Evolutionary conservation across 2,888 invertebrate genomes (phyloP).

Genomic region (Pseudoips prasinana): DNA sequence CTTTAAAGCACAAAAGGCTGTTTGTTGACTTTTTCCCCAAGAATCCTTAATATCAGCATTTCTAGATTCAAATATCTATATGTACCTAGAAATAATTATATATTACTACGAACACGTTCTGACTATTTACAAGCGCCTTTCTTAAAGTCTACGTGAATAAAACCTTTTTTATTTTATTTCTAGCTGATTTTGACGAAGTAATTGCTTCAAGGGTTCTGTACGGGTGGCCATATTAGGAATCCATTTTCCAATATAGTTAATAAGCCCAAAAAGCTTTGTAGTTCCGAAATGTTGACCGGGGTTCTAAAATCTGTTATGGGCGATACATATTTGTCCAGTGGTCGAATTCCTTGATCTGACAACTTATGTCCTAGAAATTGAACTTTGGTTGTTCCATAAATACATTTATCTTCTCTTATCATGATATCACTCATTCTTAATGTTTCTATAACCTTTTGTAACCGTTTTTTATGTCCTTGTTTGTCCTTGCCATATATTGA

Average conservation of each 20-base stretch:
- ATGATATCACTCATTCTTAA: not conserved
- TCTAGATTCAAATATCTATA: too few relatives aligned
- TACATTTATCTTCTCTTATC: conserved; percentile 1
- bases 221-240: conserved; percentile 2
- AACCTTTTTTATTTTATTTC: too few relatives aligned
- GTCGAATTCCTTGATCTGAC: not conserved
- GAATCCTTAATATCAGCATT: conserved; percentile 14
- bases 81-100: too few relatives aligned
- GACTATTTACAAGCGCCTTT: too few relatives aligned
- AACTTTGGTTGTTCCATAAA: not conserved
- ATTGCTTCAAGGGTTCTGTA: conserved; percentile 5
- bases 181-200: conserved; percentile 11
- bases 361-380: conserved; percentile 1
- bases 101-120: too few relatives aligned
- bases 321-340: not conserved
- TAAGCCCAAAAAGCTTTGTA: conserved; percentile 1
- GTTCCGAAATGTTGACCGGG: not conserved
- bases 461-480: not conserved
- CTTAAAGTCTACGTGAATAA: too few relatives aligned
- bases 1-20: conserved; percentile 24
- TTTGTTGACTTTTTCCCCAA: conserved; percentile 17
- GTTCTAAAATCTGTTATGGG: not conserved
- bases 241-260: conserved; percentile 2
- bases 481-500: not conserved
- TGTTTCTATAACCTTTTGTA: not conserved